Evolutionary conservation across 2,888 invertebrate genomes (phyloP).

Genomic region (Synergus laeviventris): DNA sequence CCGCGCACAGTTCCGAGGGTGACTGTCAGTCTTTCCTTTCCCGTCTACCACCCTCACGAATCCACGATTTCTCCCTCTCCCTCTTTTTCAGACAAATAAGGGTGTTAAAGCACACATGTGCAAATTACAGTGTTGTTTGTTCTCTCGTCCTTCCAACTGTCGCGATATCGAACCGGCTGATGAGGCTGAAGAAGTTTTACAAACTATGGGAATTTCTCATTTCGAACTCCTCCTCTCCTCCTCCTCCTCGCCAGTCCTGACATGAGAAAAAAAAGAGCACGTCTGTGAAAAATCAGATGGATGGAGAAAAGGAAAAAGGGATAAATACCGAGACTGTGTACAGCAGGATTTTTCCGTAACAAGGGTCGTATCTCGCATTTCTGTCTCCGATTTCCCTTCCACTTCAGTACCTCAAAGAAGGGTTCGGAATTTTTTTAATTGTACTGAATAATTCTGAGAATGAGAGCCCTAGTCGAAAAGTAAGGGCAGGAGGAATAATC

Average conservation of each 20-base stretch:
- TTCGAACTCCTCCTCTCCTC: constrained; percentile 36
- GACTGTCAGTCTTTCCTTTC: constrained; percentile 33
- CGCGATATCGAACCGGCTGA: constrained; percentile 38
- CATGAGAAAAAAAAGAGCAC: constrained; percentile 29
- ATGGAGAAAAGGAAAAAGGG: constrained; percentile 24
- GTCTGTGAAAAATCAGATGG: constrained; percentile 37
- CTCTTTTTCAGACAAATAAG: constrained; percentile 40
- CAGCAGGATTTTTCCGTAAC: constrained; percentile 31
- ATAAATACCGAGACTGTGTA: constrained; percentile 37
- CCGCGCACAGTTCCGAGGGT: constrained; percentile 45
- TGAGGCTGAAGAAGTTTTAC: constrained; percentile 39
- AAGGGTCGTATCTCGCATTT: constrained; percentile 34
- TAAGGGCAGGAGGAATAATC: constrained; percentile 15
- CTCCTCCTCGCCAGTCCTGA: neutral
- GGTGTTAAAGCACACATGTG: constrained; percentile 40
- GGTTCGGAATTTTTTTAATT: constrained; percentile 37
- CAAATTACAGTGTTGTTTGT: constrained; percentile 40
- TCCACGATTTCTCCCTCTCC: constrained; percentile 30
- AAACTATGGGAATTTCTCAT: constrained; percentile 40
- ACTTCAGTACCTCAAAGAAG: constrained; percentile 10
- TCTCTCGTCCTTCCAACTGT: constrained; percentile 35
- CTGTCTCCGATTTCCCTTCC: constrained; percentile 12
- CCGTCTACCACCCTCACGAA: neutral
- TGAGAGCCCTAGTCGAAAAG: constrained; percentile 27
- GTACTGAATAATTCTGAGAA: constrained; percentile 38